Conservation (phyloP, 2,888 invertebrate genomes). For the Leistus spinibarbis region DNA sequence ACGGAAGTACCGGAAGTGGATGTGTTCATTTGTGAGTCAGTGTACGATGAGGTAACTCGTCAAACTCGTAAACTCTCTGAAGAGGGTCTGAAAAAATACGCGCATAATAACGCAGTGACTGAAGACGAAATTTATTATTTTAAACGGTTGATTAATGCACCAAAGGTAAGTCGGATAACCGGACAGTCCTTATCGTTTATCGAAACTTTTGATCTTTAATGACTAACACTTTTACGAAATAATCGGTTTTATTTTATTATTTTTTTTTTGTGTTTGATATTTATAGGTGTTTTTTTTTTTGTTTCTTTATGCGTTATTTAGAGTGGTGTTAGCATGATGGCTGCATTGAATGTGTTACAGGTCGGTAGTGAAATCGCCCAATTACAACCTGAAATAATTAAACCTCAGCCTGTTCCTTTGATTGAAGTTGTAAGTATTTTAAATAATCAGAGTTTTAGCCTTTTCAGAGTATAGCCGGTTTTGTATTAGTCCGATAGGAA, state of each 20-base stretch:
- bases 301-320: background rate
- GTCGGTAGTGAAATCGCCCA: constrained; percentile 48
- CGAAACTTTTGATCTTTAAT: constrained; percentile 19
- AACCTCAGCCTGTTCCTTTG: constrained; percentile 46
- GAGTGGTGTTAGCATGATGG: constrained; percentile 36
- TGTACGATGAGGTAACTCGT: constrained; percentile 87
- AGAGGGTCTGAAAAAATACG: constrained; percentile 80
- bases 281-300: background rate
- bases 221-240: constrained; percentile 16
- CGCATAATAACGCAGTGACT: constrained; percentile 81
- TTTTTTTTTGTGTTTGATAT: constrained; percentile 44
- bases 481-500: too few relatives aligned
- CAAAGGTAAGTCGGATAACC: constrained; percentile 63
- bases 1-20: constrained; percentile 94
- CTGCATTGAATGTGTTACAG: constrained; percentile 48
- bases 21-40: constrained; percentile 89
- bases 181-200: too few relatives aligned
- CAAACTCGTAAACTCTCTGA: constrained; percentile 73
- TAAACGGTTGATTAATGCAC: constrained; percentile 69
- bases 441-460: background rate
- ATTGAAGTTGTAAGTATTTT: constrained; percentile 49
- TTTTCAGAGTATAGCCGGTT: too few relatives aligned
- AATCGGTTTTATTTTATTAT: constrained; percentile 49
- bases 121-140: constrained; percentile 92
- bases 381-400: constrained; percentile 46